Evolutionary conservation across 2,888 invertebrate genomes (phyloP), one percentile per base, ranked within the genome.

Genomic region (Zygaena filipendulae): DNA sequence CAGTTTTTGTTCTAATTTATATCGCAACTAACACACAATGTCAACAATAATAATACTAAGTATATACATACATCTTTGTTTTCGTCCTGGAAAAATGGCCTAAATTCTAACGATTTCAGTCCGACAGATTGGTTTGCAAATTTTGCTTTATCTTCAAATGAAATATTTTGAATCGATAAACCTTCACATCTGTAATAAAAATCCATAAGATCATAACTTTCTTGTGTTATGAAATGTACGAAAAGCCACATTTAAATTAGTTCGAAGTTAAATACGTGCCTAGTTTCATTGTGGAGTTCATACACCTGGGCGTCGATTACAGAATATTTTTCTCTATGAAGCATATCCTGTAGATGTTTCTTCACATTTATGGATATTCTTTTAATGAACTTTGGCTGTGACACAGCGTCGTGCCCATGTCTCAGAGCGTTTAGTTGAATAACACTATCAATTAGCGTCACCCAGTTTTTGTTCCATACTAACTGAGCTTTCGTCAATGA

Each of bases 401-500:
- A 71, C 1, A 90, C 67, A 1, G 82, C 75, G 26, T 86, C 80
- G 2, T 84, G 70, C 8, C 83, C 69, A 23, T 82, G 68, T 13
- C 82, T 81, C 8, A 91, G 49, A n/a, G 87, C 77, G 27, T 84
- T 80, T 32, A 91, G 82, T 64, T 95, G 95, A 8, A 95, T 60
- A 81, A 95, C 84, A 0, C 88, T 87, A 58, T 95, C 94, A 45
- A 95, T 75, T 43, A 91, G 87, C 2, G 89, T 84, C 0, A 88
- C 85, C 92, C 93, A 95, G 54, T 91, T 90, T 28, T 84, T 82
- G 10, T 81, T 75, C 91, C 91, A 92, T 19, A 58, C 48, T 3
- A 84, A 40, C 24, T 56, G 36, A 11, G 72, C 82, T 21, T 51
- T 42, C 1, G 52, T 57, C 4, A 63, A 31, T 2, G 52, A 40